Conservation (phyloP, 2,888 invertebrate genomes). For the Thera britannica region DNA sequence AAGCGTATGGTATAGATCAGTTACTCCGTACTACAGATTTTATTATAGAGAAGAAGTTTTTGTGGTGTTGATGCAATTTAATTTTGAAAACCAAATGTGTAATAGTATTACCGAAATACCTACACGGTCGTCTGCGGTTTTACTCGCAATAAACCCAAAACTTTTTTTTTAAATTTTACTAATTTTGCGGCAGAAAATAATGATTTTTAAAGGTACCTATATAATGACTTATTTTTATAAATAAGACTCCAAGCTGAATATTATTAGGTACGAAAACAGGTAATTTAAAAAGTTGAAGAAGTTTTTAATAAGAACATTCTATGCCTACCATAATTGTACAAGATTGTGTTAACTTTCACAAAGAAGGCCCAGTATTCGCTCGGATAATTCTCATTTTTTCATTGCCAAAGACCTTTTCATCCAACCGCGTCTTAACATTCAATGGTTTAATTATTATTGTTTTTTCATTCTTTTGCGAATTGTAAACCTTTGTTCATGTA, state of each 20-base stretch:
- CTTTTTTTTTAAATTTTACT: neutral
- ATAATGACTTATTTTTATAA: too few species aligned
- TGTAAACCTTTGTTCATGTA: slow-evolving; percentile 66
- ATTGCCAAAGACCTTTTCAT: slow-evolving; percentile 46
- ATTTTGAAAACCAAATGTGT: too few species aligned
- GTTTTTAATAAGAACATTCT: slow-evolving; percentile 11
- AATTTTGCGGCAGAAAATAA: neutral
- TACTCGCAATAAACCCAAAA: neutral
- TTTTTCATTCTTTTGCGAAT: slow-evolving; percentile 69
- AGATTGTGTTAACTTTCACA: slow-evolving; percentile 38
- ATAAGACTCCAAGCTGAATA: too few species aligned
- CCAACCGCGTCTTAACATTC: slow-evolving; percentile 49
- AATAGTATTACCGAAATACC: too few species aligned
- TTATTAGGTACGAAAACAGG: neutral
- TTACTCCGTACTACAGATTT: slow-evolving; percentile 11
- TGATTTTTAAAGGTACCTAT: too few species aligned
- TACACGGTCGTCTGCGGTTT: too few species aligned
- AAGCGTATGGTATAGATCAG: slow-evolving; percentile 23
- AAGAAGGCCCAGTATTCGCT: slow-evolving; percentile 35
- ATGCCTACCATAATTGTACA: slow-evolving; percentile 20
- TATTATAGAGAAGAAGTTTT: neutral
- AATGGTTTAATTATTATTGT: slow-evolving; percentile 69
- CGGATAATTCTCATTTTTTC: slow-evolving; percentile 46
- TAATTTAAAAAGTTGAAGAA: slow-evolving; percentile 11
- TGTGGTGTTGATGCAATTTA: too few species aligned